These are phyloP conservation scores for Coracopsis vasa DNA, from an alignment of 2,113 vertebrate genomes.

Conservation along the genomic window DNA sequence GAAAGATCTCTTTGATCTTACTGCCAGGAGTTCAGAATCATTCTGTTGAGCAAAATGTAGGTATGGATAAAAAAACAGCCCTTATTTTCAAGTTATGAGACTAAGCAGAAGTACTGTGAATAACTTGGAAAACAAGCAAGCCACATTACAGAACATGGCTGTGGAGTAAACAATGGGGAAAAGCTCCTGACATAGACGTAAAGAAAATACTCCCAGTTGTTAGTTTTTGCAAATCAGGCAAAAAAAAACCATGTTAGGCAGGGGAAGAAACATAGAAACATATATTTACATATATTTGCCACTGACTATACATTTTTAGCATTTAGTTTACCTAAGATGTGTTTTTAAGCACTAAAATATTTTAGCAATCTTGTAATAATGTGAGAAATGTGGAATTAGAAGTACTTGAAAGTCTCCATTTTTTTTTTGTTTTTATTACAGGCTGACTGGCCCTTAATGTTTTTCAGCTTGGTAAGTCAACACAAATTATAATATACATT, in stretches of 20 bases:
- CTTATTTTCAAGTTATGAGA: not conserved
- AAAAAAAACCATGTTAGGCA: not conserved
- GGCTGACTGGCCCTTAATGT: not conserved
- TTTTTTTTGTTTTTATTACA: not conserved
- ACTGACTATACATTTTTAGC: not conserved
- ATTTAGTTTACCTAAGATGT: not conserved
- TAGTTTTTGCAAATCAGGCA: not conserved
- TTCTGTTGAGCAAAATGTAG: not conserved
- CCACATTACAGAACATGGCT: not conserved
- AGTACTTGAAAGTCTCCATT: not conserved
- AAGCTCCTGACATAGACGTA: not conserved
- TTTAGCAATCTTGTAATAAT: not conserved
- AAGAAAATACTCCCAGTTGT: not conserved
- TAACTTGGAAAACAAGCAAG: not conserved
- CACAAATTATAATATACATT: not conserved
- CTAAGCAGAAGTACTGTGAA: not conserved
- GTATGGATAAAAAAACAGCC: not conserved
- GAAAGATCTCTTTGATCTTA: constrained; percentile 50
- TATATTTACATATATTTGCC: not conserved
- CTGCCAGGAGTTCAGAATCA: constrained; percentile 1
- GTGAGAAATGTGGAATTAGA: not conserved
- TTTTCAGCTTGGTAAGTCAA: not conserved
- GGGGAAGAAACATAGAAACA: not conserved
- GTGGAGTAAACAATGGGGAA: not conserved
- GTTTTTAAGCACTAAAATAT: not conserved